A percentile compares a stretch with the other conserved stretches of the same genome.
Evolutionary conservation across 2,888 invertebrate genomes (phyloP).

Genomic region (Heliothis peltigera): DNA sequence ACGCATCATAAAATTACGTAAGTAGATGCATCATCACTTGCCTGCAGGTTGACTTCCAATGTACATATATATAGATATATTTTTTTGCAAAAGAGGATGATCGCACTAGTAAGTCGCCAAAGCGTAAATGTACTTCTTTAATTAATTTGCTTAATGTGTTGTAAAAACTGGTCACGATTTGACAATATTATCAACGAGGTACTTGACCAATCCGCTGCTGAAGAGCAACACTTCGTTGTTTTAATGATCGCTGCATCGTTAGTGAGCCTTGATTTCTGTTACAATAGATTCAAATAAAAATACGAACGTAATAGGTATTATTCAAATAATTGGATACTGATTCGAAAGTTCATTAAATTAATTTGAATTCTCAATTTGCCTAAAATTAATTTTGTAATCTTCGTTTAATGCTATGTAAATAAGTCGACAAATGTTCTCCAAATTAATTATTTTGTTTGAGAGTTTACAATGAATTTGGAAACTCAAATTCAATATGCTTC

Average conservation of each 20-base stretch:
- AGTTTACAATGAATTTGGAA: not conserved
- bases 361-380: conserved; percentile 40
- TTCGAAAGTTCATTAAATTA: conserved; percentile 46
- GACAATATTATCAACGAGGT: conserved; percentile 4
- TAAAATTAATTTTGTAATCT: conserved; percentile 42
- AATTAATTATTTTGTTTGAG: conserved; percentile 1
- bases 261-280: conserved; percentile 17
- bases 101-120: too few relatives aligned
- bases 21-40: too few relatives aligned
- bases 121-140: conserved; percentile 11
- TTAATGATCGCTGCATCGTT: conserved; percentile 47
- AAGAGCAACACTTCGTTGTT: conserved; percentile 35
- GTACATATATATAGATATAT: too few relatives aligned
- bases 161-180: conserved; percentile 3
- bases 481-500: not conserved
- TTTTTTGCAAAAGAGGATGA: too few relatives aligned
- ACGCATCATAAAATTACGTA: too few relatives aligned
- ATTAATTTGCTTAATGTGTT: not conserved
- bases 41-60: too few relatives aligned
- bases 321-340: conserved; percentile 24
- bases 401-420: conserved; percentile 31
- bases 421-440: conserved; percentile 4
- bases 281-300: conserved; percentile 21
- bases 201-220: conserved; percentile 14
- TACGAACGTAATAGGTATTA: conserved; percentile 19